A percentile compares a stretch with the other conserved stretches of the same genome.
These are phyloP conservation scores for Phalacrocorax pelagicus DNA, from an alignment of 2,113 vertebrate genomes.

Conservation along the genomic window DNA sequence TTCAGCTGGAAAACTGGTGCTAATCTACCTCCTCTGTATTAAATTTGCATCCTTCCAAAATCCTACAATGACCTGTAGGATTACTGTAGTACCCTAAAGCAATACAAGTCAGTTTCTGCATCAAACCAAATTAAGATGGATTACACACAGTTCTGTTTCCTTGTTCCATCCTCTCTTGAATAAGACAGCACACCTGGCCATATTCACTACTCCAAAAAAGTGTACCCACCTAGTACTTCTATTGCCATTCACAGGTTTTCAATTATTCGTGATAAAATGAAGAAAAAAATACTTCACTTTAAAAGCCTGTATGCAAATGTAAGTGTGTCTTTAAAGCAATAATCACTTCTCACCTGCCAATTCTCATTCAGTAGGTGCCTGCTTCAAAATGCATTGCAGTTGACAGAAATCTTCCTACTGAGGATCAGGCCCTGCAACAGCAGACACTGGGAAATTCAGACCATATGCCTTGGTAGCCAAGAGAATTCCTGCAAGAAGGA, in stretches of 20 bases:
- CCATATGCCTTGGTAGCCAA: background rate
- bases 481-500: background rate
- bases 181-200: background rate
- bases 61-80: background rate
- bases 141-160: background rate
- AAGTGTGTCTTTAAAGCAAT: background rate
- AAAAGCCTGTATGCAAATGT: background rate
- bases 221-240: background rate
- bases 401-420: background rate
- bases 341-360: background rate
- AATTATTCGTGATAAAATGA: background rate
- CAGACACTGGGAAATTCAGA: conserved; percentile 33
- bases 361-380: background rate
- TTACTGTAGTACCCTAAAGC: background rate
- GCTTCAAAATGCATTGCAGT: background rate
- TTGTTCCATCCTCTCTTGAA: background rate
- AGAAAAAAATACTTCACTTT: background rate
- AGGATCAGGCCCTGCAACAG: background rate
- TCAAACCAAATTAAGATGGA: background rate
- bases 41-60: background rate
- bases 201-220: background rate
- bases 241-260: background rate
- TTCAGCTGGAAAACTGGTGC: background rate
- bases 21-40: conserved; percentile 2
- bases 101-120: background rate